Base-by-base conservation (phyloP, 2,888 invertebrate genomes). In the Nomada ruficornis region DNA sequence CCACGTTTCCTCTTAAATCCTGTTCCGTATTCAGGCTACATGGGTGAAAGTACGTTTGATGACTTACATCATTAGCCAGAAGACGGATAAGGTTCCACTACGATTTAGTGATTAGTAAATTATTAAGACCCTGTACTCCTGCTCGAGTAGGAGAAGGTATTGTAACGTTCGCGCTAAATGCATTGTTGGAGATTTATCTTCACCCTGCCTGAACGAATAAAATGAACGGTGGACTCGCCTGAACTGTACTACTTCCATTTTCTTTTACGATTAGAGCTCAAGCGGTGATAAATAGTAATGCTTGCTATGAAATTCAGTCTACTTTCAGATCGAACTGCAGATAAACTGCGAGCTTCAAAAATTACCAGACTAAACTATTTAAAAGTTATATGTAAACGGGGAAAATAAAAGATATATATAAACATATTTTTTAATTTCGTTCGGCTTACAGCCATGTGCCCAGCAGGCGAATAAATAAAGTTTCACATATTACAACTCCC, bases 161-260 rank as follows among this genome's bases (percentile, higher is more conserved):
- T n/a, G 70, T n/a, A 42, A 23, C 13, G 52, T 42, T 52, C 3
- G 3, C 42, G 63, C 9, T 63, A 72, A 63, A 72, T 63, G 42
- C 63, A 2, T 60, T 42, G 69, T 36, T 29, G 13, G 47, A 74
- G 63, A 72, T 62, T 72, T 63, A 72, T 71, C 36, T 36, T 36
- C 11, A 13, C 57, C 20, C 15, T 23, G 11, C 1, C 11, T 1
- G 15, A 7, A 0, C 13, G 13, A 36, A 18, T 23, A 50, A 52
- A 60, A 26, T 26, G 52, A 44, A 62, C 11, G 36, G 13, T 42
- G 20, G 57, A 26, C 50, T 52, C 36, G 50, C 60, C 36, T 59
- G 59, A n/a, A 67, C 57, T 60, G 36, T 79, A 80, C 86, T 83
- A 86, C 85, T 88, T 81, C 82, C 71, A 70, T 82, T 77, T 85